A percentile compares a stretch with the other conserved stretches of the same genome.
Evolutionary conservation across 2,113 vertebrate genomes (phyloP).

Genomic region (Colaptes auratus): DNA sequence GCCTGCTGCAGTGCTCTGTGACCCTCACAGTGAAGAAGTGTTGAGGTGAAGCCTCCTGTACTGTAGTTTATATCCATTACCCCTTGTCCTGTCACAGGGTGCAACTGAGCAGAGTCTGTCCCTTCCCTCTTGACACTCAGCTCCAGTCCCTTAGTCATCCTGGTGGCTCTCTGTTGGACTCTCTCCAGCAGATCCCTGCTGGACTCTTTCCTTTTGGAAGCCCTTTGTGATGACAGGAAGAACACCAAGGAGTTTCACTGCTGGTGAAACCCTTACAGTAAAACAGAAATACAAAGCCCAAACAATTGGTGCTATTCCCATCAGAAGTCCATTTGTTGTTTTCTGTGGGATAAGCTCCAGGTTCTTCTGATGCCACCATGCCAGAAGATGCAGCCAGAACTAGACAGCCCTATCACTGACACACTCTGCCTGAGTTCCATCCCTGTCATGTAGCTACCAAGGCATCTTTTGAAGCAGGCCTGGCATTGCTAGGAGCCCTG

Average conservation of each 20-base stretch:
- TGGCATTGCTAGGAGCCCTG: not conserved
- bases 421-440: not conserved
- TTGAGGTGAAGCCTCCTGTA: too few relatives aligned
- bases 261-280: not conserved
- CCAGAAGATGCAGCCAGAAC: not conserved
- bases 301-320: accelerated
- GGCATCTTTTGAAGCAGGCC: not conserved
- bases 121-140: too few relatives aligned
- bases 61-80: too few relatives aligned
- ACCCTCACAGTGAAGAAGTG: too few relatives aligned
- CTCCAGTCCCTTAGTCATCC: too few relatives aligned
- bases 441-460: not conserved
- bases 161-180: too few relatives aligned
- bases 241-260: not conserved
- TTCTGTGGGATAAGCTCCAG: not conserved
- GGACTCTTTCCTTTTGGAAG: not conserved
- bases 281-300: not conserved
- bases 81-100: too few relatives aligned
- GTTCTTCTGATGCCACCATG: not conserved
- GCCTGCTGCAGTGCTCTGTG: too few relatives aligned
- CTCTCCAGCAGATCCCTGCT: too few relatives aligned
- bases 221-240: not conserved
- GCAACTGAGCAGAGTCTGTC: too few relatives aligned
- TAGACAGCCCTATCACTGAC: not conserved
- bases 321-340: not conserved